Evolutionary conservation across 2,797 vertebrate species (phyloP), one percentile per base, ranked within the genome.

Genomic region (Carapus acus): DNA sequence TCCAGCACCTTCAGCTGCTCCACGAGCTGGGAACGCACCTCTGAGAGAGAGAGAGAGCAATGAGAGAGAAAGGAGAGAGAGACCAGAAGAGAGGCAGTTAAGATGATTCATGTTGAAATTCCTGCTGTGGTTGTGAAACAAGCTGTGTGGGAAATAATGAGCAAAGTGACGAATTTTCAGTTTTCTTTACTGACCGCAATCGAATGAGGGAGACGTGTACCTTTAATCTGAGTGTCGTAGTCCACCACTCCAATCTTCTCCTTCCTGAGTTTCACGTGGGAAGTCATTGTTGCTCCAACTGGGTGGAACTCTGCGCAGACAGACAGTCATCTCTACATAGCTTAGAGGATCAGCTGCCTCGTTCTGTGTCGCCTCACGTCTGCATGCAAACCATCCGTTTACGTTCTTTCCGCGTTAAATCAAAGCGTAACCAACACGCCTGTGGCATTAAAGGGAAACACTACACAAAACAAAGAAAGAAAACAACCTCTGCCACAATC

Each of bases 161-260:
- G n/a, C n/a, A n/a, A n/a, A n/a, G n/a, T n/a, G n/a, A n/a, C n/a
- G n/a, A n/a, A n/a, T n/a, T n/a, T n/a, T n/a, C n/a, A n/a, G n/a
- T n/a, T n/a, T n/a, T n/a, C 20, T 17, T 11, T 16, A 1, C 8
- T 27, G n/a, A n/a, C 36, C 24, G 1, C 1, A 3, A 3, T 5
- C 16, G n/a, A 34, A 23, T 24, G 21, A 34, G n/a, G 2, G 16
- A n/a, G 11, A 44, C 15, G 2, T 22, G 17, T 79, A 93, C 92
- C 92, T 91, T 93, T 94, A 43, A 93, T 85, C 72, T 91, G 91
- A 4, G 79, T 79, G 69, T 94, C 92, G 43, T 91, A 92, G 64
- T 93, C 91, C 21, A 88, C 69, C 45, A 71, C 46, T 12, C 71
- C 79, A 8, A 75, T 78, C 54, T 63, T 82, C 43, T 91, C 91